Evolutionary conservation across 2,888 invertebrate genomes (phyloP), one percentile per base, ranked within the genome.

Genomic region (Coelinius sp.): DNA sequence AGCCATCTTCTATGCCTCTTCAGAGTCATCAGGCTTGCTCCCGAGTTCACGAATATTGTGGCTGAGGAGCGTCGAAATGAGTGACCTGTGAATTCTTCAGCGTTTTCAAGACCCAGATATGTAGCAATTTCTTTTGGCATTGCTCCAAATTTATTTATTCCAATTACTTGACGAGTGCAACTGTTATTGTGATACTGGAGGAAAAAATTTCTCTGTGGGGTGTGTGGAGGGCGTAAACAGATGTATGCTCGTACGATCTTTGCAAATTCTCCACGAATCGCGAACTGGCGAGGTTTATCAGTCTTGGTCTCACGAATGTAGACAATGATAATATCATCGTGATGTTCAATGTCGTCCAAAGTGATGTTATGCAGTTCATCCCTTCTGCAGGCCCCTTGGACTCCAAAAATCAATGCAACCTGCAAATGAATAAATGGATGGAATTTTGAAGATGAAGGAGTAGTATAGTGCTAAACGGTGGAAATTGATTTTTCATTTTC

Each of bases 61-160:
- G 72, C 73, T 0, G 75, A 76, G 22, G 79, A 75, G 20, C 77
- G 24, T 3, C 79, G 74, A 67, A 78, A 77, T 22, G 69, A 41
- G 53, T 80, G 80, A 69, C 82, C 83, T 74, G 83, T 78, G 79
- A 86, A 88, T 79, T 81, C 80, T 75, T 84, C 83, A 80, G 73
- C 31, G 12, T 76, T 17, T 5, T 72, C 62, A 25, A 78, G 71
- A 7, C 76, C 69, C 17, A 77, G 62, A 35, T 66, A 80, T 7
- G 7, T n/a, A 6, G 80, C 78, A 24, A 79, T 74, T 46, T 64
- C 12, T 63, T 73, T 77, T 22, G 77, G 75, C 71, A 78, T 75
- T 1, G 56, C 64, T 6, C 75, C 71, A 24, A 80, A 70, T 7
- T 59, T 74, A 44, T 80, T 73, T 0, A 68, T 72, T 0, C 77